These are phyloP conservation scores for Hypothenemus hampei DNA, from an alignment of 1,140 invertebrate genomes.

Conservation along the genomic window DNA sequence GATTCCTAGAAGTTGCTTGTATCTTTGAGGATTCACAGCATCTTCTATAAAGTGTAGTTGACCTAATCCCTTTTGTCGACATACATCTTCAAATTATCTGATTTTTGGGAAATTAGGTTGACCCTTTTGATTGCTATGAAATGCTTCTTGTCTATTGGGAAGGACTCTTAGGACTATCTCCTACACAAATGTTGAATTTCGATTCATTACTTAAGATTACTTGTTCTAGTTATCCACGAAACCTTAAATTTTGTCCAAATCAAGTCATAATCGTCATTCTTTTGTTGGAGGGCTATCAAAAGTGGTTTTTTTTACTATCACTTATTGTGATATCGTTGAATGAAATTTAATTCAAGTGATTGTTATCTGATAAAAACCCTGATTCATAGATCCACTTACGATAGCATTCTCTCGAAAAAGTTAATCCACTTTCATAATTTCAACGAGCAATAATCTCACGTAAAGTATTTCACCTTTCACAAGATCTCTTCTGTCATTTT, in stretches of 20 bases:
- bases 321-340: background rate
- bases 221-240: background rate
- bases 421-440: no score
- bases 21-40: background rate
- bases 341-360: no score
- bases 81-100: no score
- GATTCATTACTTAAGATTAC: background rate
- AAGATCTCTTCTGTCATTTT: background rate
- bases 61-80: background rate
- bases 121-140: background rate
- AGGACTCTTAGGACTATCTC: background rate
- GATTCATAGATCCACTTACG: no score
- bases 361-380: no score
- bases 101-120: no score
- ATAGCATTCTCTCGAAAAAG: no score
- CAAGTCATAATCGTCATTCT: no score
- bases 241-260: no score
- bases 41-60: background rate
- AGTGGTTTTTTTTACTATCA: background rate
- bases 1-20: background rate
- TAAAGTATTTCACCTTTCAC: no score
- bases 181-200: background rate
- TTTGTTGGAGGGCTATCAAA: no score
- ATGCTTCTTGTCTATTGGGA: background rate
- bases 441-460: no score